phyloP scores from a whole-genome alignment of 2,797 vertebrate genomes.

The Propithecus deckenii region DNA sequence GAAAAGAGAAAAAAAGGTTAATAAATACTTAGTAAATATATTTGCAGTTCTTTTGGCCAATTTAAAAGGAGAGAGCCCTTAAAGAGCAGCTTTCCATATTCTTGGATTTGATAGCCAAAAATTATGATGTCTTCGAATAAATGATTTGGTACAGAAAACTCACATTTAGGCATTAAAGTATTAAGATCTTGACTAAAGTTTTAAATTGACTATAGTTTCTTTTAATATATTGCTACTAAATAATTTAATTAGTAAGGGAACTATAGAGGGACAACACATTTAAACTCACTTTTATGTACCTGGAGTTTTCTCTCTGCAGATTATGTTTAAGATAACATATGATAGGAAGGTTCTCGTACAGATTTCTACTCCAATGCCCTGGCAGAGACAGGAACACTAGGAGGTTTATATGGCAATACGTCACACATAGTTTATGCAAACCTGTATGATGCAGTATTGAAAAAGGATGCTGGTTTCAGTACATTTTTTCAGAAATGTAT shows the following conservation, averaged over 20 bases:
- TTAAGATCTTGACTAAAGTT: not conserved
- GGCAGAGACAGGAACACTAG: not conserved
- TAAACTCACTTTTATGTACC: not conserved
- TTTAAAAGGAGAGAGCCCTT: not conserved
- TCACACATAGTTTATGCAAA: not conserved
- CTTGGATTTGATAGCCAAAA: not conserved
- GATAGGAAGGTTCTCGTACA: not conserved
- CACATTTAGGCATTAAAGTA: not conserved
- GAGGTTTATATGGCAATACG: not conserved
- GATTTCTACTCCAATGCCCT: not conserved
- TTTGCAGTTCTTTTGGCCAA: not conserved
- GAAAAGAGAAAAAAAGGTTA: not conserved
- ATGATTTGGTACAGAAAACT: not conserved
- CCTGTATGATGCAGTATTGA: not conserved
- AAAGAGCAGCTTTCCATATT: not conserved
- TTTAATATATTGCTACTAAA: not conserved
- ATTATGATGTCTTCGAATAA: not conserved
- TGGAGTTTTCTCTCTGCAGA: not conserved
- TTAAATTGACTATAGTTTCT: not conserved
- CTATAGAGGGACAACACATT: not conserved
- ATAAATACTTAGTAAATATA: not conserved
- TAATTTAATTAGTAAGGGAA: not conserved
- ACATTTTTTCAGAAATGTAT: not conserved
- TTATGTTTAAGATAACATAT: not conserved
- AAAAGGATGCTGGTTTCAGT: not conserved